Percentiles rank a stretch among this genome's conserved stretches.
Evolutionary conservation across 2,888 invertebrate genomes (phyloP).

Genomic region (Petrolisthes manimaculis): DNA sequence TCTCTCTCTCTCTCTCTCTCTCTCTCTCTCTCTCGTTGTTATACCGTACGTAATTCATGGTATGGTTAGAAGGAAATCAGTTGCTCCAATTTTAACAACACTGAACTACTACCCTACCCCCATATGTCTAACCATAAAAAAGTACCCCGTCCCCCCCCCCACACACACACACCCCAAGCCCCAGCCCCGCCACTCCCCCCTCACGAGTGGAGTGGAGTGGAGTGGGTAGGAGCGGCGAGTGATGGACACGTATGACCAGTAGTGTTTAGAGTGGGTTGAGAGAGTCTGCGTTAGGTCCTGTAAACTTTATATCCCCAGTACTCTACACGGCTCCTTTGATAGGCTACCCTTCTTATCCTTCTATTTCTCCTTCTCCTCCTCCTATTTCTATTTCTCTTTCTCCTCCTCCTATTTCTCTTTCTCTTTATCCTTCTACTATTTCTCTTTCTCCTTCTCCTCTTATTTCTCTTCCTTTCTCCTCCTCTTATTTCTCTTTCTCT

Average conservation of each 20-base stretch:
- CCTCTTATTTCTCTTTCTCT: neutral
- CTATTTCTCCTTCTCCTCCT: neutral
- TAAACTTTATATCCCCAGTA: too few species aligned
- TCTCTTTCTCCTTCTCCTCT: neutral
- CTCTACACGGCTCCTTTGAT: too few species aligned
- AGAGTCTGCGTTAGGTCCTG: too few species aligned
- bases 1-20: conserved; percentile 3
- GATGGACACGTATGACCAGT: too few species aligned
- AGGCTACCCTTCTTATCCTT: neutral
- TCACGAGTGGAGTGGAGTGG: too few species aligned
- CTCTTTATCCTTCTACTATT: neutral
- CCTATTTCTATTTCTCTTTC: conserved; percentile 10
- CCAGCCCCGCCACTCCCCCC: too few species aligned
- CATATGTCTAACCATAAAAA: too few species aligned
- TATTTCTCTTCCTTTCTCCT: neutral
- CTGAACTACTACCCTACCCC: too few species aligned
- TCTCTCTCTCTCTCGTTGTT: conserved; percentile 28
- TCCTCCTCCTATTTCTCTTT: conserved; percentile 2
- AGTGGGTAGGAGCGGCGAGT: too few species aligned
- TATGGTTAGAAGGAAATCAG: neutral
- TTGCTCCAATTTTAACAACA: too few species aligned
- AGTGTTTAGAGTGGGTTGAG: too few species aligned
- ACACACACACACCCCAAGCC: neutral
- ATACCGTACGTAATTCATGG: neutral
- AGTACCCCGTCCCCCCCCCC: neutral